Evolutionary conservation across 1,140 invertebrate genomes (phyloP).

Genomic region (Trissolcus basalis): DNA sequence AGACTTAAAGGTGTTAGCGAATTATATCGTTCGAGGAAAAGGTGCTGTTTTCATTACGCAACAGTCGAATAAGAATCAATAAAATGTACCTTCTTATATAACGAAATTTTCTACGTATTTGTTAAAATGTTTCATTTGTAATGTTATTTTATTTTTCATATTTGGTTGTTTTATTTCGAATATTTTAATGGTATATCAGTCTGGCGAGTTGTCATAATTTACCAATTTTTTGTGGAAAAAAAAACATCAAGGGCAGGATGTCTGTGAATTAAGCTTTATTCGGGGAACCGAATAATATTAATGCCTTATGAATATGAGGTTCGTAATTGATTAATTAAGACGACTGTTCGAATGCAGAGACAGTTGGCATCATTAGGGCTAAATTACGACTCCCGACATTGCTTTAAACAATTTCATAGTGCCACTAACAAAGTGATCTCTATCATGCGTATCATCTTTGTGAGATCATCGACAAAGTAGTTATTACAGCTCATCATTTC

Average conservation of each 20-base stretch:
- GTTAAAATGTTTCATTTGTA: conserved; percentile 13
- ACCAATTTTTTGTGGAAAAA: conserved; percentile 4
- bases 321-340: conserved; percentile 57
- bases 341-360: conserved; percentile 54
- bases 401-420: conserved; percentile 62
- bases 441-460: conserved; percentile 65
- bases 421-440: conserved; percentile 54
- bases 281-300: conserved; percentile 34
- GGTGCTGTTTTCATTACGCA: conserved; percentile 41
- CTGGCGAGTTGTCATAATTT: conserved; percentile 1
- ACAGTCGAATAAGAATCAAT: conserved; percentile 37
- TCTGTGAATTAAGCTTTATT: conserved; percentile 34
- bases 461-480: conserved; percentile 63
- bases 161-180: too few relatives aligned
- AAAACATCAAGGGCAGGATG: conserved; percentile 13
- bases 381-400: conserved; percentile 46
- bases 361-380: conserved; percentile 66
- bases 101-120: too few relatives aligned
- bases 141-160: conserved; percentile 4
- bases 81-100: too few relatives aligned
- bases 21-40: conserved; percentile 70
- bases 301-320: conserved; percentile 49
- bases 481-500: conserved; percentile 64
- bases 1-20: conserved; percentile 73
- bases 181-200: too few relatives aligned